These are phyloP conservation scores for Lutjanus campechanus DNA, from an alignment of 2,797 vertebrate genomes.

Conservation along the genomic window DNA sequence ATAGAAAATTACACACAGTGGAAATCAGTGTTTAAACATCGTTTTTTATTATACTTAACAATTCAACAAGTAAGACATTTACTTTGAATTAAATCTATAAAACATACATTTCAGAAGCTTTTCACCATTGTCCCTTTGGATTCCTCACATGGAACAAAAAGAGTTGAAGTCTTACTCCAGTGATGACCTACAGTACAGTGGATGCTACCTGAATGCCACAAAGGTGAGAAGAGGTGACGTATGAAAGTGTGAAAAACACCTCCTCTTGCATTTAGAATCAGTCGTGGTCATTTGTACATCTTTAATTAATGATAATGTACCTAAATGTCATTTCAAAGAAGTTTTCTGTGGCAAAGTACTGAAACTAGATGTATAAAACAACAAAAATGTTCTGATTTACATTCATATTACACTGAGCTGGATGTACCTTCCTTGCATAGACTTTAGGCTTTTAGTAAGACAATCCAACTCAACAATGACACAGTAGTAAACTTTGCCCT, in stretches of 20 bases:
- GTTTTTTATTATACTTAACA: slow-evolving; percentile 56
- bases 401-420: slow-evolving; percentile 43
- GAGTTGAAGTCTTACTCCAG: slow-evolving; percentile 30
- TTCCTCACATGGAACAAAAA: slow-evolving; percentile 26
- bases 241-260: neutral
- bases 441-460: slow-evolving; percentile 18
- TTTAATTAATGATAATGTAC: slow-evolving; percentile 43
- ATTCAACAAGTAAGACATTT: slow-evolving; percentile 16
- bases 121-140: slow-evolving; percentile 54
- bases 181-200: slow-evolving; percentile 71
- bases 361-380: slow-evolving; percentile 13
- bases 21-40: neutral
- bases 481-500: slow-evolving; percentile 46
- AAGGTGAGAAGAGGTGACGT: slow-evolving; percentile 11
- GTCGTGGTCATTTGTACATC: neutral
- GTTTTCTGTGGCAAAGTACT: slow-evolving; percentile 5
- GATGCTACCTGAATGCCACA: slow-evolving; percentile 55
- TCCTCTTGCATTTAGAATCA: neutral
- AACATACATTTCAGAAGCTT: slow-evolving; percentile 15
- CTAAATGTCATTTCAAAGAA: slow-evolving; percentile 28
- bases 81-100: slow-evolving; percentile 16
- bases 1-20: neutral
- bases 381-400: slow-evolving; percentile 13
- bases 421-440: slow-evolving; percentile 62
- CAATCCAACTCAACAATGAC: slow-evolving; percentile 34